phyloP scores from a whole-genome alignment of 2,888 invertebrate genomes.

The Scaptodrosophila latifasciaeformis region DNA sequence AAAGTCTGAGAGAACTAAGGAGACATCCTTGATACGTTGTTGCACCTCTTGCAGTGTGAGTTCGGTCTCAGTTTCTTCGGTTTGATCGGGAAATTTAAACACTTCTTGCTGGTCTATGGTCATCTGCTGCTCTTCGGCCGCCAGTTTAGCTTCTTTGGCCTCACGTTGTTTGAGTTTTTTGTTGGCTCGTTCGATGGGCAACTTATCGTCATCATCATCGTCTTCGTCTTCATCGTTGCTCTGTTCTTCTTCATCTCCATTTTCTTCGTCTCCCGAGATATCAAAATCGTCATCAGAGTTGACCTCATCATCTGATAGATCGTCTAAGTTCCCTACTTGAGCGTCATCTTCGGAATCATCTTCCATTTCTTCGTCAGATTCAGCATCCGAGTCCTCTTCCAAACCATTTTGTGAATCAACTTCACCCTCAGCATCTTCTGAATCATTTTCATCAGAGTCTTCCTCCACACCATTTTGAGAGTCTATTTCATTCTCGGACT shows the following conservation, averaged over 20 bases:
- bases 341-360: conserved; percentile 61
- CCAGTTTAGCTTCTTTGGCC: conserved; percentile 81
- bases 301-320: conserved; percentile 58
- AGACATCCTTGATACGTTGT: conserved; percentile 91
- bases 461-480: conserved; percentile 5
- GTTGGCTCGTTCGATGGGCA: conserved; percentile 91
- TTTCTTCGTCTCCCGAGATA: conserved; percentile 64
- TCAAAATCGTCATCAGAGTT: conserved; percentile 76
- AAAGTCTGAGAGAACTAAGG: conserved; percentile 88
- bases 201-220: conserved; percentile 80
- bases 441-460: conserved; percentile 54
- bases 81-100: conserved; percentile 86
- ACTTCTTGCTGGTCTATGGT: conserved; percentile 85
- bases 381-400: conserved; percentile 40
- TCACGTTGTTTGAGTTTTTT: conserved; percentile 85
- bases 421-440: conserved; percentile 21
- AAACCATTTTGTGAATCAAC: conserved; percentile 8
- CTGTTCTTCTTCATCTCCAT: conserved; percentile 73
- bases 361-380: conserved; percentile 30
- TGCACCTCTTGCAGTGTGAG: conserved; percentile 88
- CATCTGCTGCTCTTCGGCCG: conserved; percentile 88
- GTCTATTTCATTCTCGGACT: conserved; percentile 24
- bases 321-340: conserved; percentile 65
- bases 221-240: conserved; percentile 70
- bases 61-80: conserved; percentile 84